Evolutionary conservation across 2,113 vertebrate species (phyloP), one percentile per base, ranked within the genome.

Genomic region (Euleptes europaea): DNA sequence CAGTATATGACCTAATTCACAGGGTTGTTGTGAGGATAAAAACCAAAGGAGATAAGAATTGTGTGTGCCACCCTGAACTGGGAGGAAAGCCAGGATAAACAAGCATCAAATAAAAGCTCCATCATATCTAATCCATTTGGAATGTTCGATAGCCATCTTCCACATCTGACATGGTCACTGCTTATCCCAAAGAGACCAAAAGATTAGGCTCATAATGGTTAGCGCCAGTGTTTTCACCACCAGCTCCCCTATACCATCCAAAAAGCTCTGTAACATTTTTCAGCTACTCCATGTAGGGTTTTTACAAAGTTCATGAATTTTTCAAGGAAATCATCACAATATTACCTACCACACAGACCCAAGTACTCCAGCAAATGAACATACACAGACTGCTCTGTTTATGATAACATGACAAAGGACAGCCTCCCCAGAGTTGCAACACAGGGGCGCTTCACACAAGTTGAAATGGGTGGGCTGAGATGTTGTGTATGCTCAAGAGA

Each of bases 381-480:
- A 73, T n/a, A 85, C 82, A 85, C 49, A 83, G 83, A 38, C 75
- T 85, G 35, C 67, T 71, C 66, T 11, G 23, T 87, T 89, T 91
- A 80, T 71, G 84, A 85, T 4, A 2, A 31, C 77, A 84, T 67
- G 49, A 87, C 79, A 85, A 33, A 51, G 67, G 91, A 91, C 90
- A 35, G 80, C 17, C 38, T 12, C 77, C 79, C 21, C 69, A 71
- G 47, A 49, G 79, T 82, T 44, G 78, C 71, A 79, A 17, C 65
- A 83, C 66, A 82, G 31, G 73, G 49, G 44, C 40, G 72, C 86
- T 89, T 78, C 73, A 93, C 88, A 88, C 31, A 83, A 74, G 67
- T 14, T 38, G 63, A 80, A 83, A n/a, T 14, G 47, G 57, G 57
- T n/a, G 51, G 17, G 40, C 17, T 65, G 21, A 10, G 11, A 35